Percentiles rank a stretch among this genome's conserved stretches.
phyloP scores from a whole-genome alignment of 2,888 invertebrate species.

The Therioaphis trifolii region DNA sequence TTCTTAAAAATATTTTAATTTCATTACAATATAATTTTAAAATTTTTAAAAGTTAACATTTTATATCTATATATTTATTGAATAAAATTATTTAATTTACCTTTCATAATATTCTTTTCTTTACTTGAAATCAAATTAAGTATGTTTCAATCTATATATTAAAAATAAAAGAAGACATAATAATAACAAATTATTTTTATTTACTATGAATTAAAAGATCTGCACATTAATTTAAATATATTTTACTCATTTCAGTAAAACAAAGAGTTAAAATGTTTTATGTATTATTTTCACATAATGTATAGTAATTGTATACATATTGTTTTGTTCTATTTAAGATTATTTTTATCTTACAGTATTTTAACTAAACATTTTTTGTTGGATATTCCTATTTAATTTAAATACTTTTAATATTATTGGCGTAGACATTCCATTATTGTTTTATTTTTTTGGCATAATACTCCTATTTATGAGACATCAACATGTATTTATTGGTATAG shows the following conservation, averaged over 20 bases:
- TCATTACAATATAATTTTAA: background rate
- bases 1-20: background rate
- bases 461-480: too few species aligned
- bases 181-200: background rate
- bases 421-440: constrained; percentile 17
- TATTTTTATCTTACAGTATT: background rate
- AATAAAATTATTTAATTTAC: background rate
- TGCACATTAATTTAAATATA: background rate
- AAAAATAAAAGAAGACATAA: background rate
- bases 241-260: too few species aligned
- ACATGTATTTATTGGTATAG: too few species aligned
- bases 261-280: too few species aligned
- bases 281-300: too few species aligned
- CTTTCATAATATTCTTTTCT: background rate
- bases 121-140: background rate
- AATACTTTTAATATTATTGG: background rate
- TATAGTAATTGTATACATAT: background rate
- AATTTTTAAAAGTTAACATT: too few species aligned
- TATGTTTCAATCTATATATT: background rate
- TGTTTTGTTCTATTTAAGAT: background rate
- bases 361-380: background rate
- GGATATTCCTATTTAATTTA: constrained; percentile 30
- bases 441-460: too few species aligned
- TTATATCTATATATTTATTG: too few species aligned
- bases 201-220: constrained; percentile 3